phyloP scores from a whole-genome alignment of 2,113 vertebrate genomes.

The Sigmodon hispidus region DNA sequence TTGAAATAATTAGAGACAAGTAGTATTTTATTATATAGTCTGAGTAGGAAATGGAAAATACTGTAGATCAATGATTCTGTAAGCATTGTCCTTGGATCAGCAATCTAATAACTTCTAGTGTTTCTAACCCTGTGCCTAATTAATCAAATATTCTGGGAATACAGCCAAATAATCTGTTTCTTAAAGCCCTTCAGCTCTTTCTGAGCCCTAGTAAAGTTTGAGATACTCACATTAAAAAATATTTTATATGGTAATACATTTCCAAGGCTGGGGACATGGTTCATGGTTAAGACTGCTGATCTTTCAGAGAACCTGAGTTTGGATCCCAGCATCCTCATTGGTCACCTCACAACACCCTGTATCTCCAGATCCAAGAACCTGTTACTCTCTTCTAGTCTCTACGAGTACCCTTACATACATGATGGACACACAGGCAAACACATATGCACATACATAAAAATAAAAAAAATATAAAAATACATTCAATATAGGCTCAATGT shows the following conservation, averaged over 20 bases:
- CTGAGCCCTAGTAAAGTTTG: neutral
- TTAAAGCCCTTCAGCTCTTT: neutral
- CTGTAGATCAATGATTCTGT: neutral
- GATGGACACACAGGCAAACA: neutral
- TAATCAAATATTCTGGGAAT: conserved; percentile 2
- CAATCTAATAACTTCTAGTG: neutral
- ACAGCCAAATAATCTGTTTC: neutral
- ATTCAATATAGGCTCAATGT: neutral
- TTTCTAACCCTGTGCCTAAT: neutral
- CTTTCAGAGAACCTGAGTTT: neutral
- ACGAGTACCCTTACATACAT: neutral
- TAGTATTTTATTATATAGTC: conserved; percentile 17
- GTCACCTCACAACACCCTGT: neutral
- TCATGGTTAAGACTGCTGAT: neutral
- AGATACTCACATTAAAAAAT: neutral
- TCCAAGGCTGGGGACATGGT: neutral
- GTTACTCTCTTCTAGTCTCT: no score
- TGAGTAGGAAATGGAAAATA: neutral
- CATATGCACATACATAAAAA: neutral
- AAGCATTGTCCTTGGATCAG: neutral
- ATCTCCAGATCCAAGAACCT: neutral
- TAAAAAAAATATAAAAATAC: neutral
- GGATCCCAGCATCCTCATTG: neutral
- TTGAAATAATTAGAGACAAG: neutral
- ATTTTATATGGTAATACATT: neutral